Percentiles rank a stretch among this genome's conserved stretches.
Evolutionary conservation across 2,888 invertebrate genomes (phyloP).

Genomic region (Incurvaria masculella): DNA sequence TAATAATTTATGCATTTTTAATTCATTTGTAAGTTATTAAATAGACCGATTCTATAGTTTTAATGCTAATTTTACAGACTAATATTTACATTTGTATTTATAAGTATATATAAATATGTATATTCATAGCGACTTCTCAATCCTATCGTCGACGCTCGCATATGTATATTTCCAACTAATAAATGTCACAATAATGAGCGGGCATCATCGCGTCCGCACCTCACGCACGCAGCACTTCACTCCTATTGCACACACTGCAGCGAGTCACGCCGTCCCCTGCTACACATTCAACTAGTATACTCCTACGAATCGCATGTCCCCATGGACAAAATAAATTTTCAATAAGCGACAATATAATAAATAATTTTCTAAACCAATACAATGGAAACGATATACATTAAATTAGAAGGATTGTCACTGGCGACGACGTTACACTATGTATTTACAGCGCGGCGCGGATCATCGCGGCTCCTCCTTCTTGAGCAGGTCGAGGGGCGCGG

Average conservation of each 20-base stretch:
- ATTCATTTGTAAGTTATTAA: constrained; percentile 52
- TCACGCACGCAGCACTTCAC: constrained; percentile 26
- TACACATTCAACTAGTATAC: constrained; percentile 12
- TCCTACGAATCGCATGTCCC: constrained; percentile 17
- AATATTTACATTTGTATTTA: constrained; percentile 56
- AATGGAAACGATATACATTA: constrained; percentile 35
- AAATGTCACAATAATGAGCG: constrained; percentile 52
- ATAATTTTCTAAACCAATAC: constrained; percentile 50
- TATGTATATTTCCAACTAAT: constrained; percentile 54
- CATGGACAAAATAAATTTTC: neutral
- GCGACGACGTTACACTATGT: constrained; percentile 31
- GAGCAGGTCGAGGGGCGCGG: constrained; percentile 58
- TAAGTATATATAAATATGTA: constrained; percentile 57
- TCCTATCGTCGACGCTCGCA: constrained; percentile 48
- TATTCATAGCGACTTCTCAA: constrained; percentile 51
- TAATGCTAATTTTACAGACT: constrained; percentile 51
- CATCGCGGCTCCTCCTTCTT: constrained; percentile 59
- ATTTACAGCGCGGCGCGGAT: constrained; percentile 31
- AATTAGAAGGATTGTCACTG: constrained; percentile 34
- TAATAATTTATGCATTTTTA: constrained; percentile 56
- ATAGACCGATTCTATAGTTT: constrained; percentile 56
- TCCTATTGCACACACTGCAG: constrained; percentile 39
- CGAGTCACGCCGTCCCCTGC: constrained; percentile 15
- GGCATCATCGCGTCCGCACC: constrained; percentile 26
- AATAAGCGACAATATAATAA: constrained; percentile 43